Conservation (phyloP, 2,113 vertebrate genomes). For the Nycticorax nycticorax region DNA sequence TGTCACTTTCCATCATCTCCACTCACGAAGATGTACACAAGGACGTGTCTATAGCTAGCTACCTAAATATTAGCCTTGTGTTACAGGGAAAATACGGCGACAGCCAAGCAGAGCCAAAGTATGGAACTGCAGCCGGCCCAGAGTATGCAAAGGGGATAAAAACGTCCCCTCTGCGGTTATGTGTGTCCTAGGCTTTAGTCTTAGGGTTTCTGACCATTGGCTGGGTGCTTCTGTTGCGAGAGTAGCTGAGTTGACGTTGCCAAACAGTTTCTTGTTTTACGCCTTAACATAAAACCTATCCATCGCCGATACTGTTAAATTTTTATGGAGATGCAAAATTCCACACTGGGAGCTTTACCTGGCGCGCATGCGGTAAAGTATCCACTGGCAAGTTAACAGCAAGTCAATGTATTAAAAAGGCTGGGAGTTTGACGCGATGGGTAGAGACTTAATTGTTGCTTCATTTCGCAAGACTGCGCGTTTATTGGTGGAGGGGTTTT, state of each 20-base stretch:
- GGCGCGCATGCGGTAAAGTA: background rate
- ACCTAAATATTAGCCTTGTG: background rate
- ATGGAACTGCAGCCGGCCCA: background rate
- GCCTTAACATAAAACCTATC: background rate
- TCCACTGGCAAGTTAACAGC: background rate
- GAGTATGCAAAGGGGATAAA: background rate
- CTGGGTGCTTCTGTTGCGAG: background rate
- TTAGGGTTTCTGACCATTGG: background rate
- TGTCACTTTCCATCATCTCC: slow-evolving; percentile 48
- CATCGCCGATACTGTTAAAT: background rate
- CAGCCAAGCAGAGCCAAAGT: background rate
- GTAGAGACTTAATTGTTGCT: background rate
- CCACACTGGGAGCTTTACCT: background rate
- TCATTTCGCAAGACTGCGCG: background rate
- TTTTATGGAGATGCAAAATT: background rate
- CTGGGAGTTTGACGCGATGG: background rate
- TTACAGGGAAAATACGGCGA: background rate
- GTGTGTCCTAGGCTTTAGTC: background rate
- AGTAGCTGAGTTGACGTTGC: background rate
- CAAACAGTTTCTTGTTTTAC: background rate
- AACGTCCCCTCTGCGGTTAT: background rate
- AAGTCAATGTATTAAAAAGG: background rate
- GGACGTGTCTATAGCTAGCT: background rate
- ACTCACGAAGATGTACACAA: background rate
- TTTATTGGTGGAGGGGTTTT: background rate